Conservation (phyloP, 1,140 invertebrate genomes). For the honey bee (Apis mellifera) region Amel_HAv3.1 CM009931.2:940501-941000, state of each 20-base stretch:
- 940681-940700: neutral
- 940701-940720: neutral
- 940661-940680: constrained; percentile 35
- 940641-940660: constrained; percentile 44
- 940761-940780: too few species aligned
- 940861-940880: constrained; percentile 42
- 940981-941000: neutral
- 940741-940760: neutral
- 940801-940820: constrained; percentile 40
- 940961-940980: neutral
- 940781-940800: neutral
- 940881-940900: constrained; percentile 24
- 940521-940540: too few species aligned
- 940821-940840: constrained; percentile 40
- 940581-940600: neutral
- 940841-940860: constrained; percentile 36
- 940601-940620: neutral
- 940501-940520: too few species aligned
- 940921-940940: neutral
- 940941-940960: neutral
- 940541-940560: too few species aligned
- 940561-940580: too few species aligned
- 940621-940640: neutral
- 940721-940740: neutral
- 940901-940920: constrained; percentile 25